Evolutionary conservation across 2,888 invertebrate genomes (phyloP).

Genomic region (Nebria brevicollis): DNA sequence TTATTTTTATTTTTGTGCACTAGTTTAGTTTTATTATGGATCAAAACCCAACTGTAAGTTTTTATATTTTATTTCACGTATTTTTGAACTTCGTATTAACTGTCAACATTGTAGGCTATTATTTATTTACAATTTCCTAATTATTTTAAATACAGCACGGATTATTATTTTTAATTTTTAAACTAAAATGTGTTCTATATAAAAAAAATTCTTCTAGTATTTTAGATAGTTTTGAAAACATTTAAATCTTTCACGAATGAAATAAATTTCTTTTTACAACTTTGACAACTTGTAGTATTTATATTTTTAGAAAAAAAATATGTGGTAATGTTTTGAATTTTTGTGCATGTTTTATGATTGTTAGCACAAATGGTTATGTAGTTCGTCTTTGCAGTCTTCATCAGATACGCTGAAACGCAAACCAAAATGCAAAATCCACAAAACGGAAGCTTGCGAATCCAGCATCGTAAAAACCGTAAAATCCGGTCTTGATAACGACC

Average conservation of each 20-base stretch:
- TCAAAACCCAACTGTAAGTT: not conserved
- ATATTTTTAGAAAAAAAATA: not conserved
- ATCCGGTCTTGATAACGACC: constrained; percentile 13
- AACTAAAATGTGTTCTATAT: not conserved
- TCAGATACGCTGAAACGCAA: constrained; percentile 44
- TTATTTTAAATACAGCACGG: not conserved
- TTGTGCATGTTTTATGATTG: not conserved
- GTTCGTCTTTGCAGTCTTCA: constrained; percentile 29
- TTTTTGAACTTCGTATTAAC: not conserved
- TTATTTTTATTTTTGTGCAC: not conserved
- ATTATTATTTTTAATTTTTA: not conserved
- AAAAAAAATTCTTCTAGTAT: no score
- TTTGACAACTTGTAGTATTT: no score
- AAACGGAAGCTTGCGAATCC: constrained; percentile 63
- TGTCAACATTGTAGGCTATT: not conserved
- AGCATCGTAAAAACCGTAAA: constrained; percentile 37
- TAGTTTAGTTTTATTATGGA: constrained; percentile 1
- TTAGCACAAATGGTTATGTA: not conserved
- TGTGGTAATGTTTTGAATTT: not conserved
- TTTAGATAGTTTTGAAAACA: no score
- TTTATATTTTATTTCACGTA: not conserved
- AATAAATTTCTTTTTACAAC: no score
- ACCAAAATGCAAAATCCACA: constrained; percentile 56
- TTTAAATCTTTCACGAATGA: no score
- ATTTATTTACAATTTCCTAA: not conserved